phyloP scores from a whole-genome alignment of 2,888 invertebrate species.

The Doris montereyensis region DNA sequence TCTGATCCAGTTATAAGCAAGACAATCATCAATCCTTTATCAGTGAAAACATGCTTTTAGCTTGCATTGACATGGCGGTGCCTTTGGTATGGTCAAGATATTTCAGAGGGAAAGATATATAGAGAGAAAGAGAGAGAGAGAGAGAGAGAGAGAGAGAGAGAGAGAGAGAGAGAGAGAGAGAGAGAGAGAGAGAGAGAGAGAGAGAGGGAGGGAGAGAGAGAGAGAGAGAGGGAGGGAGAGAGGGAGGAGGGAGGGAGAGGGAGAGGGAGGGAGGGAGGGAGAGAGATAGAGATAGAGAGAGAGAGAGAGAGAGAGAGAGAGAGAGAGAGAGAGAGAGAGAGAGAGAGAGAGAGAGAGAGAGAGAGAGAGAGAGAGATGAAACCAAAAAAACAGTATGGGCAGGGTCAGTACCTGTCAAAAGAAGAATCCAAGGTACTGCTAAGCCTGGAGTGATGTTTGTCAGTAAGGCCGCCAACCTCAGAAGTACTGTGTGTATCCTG shows the following conservation, averaged over 20 bases:
- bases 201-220: conserved; percentile 23
- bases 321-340: neutral
- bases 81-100: no score
- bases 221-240: conserved; percentile 25
- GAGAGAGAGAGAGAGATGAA: neutral
- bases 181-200: conserved; percentile 23
- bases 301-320: conserved; percentile 18
- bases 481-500: no score
- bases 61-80: no score
- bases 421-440: conserved; percentile 18
- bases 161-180: neutral
- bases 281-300: conserved; percentile 10
- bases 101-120: no score
- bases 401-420: no score
- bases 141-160: neutral
- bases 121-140: conserved; percentile 1
- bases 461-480: no score
- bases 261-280: conserved; percentile 4
- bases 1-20: no score
- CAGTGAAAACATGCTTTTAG: no score
- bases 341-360: neutral
- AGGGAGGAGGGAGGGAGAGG: conserved; percentile 1
- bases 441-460: conserved; percentile 12
- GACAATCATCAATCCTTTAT: no score
- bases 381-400: neutral